phyloP scores from a whole-genome alignment of 2,113 vertebrate species.

The Sylvilagus bachmani region DNA sequence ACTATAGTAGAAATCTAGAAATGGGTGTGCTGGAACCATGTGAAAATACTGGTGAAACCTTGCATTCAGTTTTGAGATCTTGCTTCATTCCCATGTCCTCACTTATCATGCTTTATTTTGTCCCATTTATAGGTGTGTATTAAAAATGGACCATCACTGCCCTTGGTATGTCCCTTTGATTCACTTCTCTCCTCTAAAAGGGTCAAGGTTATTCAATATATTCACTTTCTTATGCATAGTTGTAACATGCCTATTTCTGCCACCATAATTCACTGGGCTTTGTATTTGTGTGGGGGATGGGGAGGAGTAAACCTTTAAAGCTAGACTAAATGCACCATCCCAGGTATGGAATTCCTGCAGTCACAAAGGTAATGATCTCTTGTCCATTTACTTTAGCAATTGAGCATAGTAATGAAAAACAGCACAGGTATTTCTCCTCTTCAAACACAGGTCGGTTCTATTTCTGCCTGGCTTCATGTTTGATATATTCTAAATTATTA shows the following conservation, averaged over 20 bases:
- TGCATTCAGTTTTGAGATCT: slow-evolving; percentile 26
- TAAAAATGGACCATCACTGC: slow-evolving; percentile 99
- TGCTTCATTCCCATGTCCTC: slow-evolving; percentile 28
- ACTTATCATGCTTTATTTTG: slow-evolving; percentile 56
- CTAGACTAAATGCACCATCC: slow-evolving; percentile 47
- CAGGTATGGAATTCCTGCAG: neutral
- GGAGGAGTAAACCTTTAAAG: slow-evolving; percentile 34
- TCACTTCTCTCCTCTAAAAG: slow-evolving; percentile 64
- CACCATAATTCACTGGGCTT: slow-evolving; percentile 51
- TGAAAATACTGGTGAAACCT: slow-evolving; percentile 60
- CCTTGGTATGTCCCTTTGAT: slow-evolving; percentile 93
- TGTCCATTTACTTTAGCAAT: slow-evolving; percentile 63
- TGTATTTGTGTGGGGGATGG: neutral
- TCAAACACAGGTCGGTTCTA: slow-evolving; percentile 5
- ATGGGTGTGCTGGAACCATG: neutral
- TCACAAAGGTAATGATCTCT: slow-evolving; percentile 64
- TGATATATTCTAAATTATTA: slow-evolving; percentile 56
- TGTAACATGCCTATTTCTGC: slow-evolving; percentile 51
- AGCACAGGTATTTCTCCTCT: slow-evolving; percentile 52
- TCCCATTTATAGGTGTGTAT: slow-evolving; percentile 92
- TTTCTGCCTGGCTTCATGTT: slow-evolving; percentile 11
- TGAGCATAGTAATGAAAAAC: slow-evolving; percentile 19
- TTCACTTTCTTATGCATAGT: slow-evolving; percentile 38
- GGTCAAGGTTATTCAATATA: slow-evolving; percentile 43
- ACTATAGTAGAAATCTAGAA: slow-evolving; percentile 18